phyloP scores from a whole-genome alignment of 2,797 vertebrate species.

The Cichlasoma orientale region DNA sequence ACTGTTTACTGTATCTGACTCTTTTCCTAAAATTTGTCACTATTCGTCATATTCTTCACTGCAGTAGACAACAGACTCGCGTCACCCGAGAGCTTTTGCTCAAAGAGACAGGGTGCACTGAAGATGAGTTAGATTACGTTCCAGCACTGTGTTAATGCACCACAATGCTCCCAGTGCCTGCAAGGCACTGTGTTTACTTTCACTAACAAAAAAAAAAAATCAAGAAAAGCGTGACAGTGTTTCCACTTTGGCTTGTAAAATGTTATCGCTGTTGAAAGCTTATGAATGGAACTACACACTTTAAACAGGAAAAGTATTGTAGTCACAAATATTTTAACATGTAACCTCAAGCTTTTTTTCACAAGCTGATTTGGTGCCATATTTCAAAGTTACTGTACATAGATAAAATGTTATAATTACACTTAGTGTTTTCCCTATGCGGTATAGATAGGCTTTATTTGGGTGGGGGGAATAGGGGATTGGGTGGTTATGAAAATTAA shows the following conservation, averaged over 20 bases:
- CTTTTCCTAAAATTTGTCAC: slow-evolving; percentile 34
- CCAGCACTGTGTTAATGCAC: slow-evolving; percentile 60
- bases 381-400: slow-evolving; percentile 80
- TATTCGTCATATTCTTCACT: slow-evolving; percentile 29
- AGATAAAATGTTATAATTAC: slow-evolving; percentile 68
- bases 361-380: slow-evolving; percentile 76
- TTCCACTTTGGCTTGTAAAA: slow-evolving; percentile 48
- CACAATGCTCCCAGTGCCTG: slow-evolving; percentile 49
- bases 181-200: slow-evolving; percentile 53
- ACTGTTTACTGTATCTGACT: slow-evolving; percentile 25
- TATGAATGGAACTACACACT: slow-evolving; percentile 46
- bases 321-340: slow-evolving; percentile 67
- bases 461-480: slow-evolving; percentile 45
- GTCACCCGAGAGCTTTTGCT: slow-evolving; percentile 37
- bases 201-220: slow-evolving; percentile 28
- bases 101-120: slow-evolving; percentile 40
- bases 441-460: slow-evolving; percentile 54
- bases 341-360: slow-evolving; percentile 70
- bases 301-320: slow-evolving; percentile 53
- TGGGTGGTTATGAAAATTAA: slow-evolving; percentile 66
- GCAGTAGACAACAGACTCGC: slow-evolving; percentile 36
- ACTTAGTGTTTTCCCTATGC: slow-evolving; percentile 64
- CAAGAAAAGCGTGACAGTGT: slow-evolving; percentile 31
- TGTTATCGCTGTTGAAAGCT: slow-evolving; percentile 33
- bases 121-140: slow-evolving; percentile 52